A percentile compares a stretch with the other conserved stretches of the same genome.
Evolutionary conservation across 2,888 invertebrate genomes (phyloP).

Genomic region (Thymelicus acteon): DNA sequence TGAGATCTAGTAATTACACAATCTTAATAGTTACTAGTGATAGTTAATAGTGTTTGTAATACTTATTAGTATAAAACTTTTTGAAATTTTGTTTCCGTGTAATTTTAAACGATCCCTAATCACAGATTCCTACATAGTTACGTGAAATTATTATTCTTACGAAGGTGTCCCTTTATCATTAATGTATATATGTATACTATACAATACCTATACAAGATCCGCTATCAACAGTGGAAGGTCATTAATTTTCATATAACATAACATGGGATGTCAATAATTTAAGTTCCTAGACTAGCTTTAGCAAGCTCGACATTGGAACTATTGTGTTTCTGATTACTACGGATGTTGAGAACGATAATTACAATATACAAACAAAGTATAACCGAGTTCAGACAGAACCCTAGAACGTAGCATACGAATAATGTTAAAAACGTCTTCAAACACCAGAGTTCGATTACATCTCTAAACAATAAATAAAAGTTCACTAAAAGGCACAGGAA

Average conservation of each 20-base stretch:
- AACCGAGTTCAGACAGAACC: constrained; percentile 65
- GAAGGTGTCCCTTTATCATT: too few species aligned
- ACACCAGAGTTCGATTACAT: constrained; percentile 68
- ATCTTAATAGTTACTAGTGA: too few species aligned
- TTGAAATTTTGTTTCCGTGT: too few species aligned
- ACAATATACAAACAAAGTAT: constrained; percentile 65
- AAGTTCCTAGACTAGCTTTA: constrained; percentile 30
- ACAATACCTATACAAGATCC: too few species aligned
- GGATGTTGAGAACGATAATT: constrained; percentile 62
- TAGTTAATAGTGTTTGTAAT: too few species aligned
- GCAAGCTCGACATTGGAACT: constrained; percentile 50
- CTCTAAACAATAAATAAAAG: constrained; percentile 68
- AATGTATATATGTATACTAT: too few species aligned
- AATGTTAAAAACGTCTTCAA: constrained; percentile 53
- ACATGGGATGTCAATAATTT: not conserved
- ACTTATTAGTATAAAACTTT: too few species aligned
- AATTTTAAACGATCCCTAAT: too few species aligned
- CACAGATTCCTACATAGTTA: too few species aligned
- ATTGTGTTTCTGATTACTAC: constrained; percentile 54
- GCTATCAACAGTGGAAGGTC: too few species aligned
- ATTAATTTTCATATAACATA: not conserved
- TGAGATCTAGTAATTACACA: too few species aligned
- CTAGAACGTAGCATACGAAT: constrained; percentile 61
- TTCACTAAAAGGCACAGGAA: constrained; percentile 70
- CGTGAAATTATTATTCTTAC: too few species aligned